Base-by-base conservation (phyloP, 2,888 invertebrate species). In the Phaonia tiefii region DNA sequence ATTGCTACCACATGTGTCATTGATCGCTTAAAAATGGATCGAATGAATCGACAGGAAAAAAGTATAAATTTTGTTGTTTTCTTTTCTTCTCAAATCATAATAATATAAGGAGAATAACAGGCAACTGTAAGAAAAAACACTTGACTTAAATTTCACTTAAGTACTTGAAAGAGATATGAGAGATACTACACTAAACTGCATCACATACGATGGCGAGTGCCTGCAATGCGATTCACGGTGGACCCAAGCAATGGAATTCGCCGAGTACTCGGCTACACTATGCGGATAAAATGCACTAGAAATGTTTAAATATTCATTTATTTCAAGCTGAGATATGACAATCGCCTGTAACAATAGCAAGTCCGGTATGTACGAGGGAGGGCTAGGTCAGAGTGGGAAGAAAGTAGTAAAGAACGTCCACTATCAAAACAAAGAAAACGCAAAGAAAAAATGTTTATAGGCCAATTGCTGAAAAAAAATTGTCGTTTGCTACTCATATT, bases 61-160 rank as follows among this genome's bases (percentile, higher is more conserved):
- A 31, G 3, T 8, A 31, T 31, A 31, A 31, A 8, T 31, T 31
- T 5, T 31, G 3, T 31, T 31, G 8, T 31, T 31, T 31, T 31
- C 8, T 31, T 31, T 3, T 31, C 3, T 31, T 31, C 8, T 3
- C 3, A 8, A 31, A 31, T 5, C 3, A 31, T 31, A 31, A 31
- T 31, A 31, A 31, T 5, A 31, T 31, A 31, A 5, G 31, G 31
- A 31, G 31, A 31, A 31, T 31, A 31, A 31, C 8, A 31, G 8
- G 8, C 31, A 31, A 8, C 31, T 3, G 31, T 8, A 42, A 60
- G 8, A 51, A 72, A 70, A 74, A 77, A 71, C 58, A 78, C 81
- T 73, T 78, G 67, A 72, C 78, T 75, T 74, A 78, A 76, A 75
- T 69, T 75, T 78, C 71, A 78, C 71, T 75, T 72, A 67, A 77